Conservation (phyloP, 2,113 vertebrate genomes). For the Zapus hudsonius region DNA sequence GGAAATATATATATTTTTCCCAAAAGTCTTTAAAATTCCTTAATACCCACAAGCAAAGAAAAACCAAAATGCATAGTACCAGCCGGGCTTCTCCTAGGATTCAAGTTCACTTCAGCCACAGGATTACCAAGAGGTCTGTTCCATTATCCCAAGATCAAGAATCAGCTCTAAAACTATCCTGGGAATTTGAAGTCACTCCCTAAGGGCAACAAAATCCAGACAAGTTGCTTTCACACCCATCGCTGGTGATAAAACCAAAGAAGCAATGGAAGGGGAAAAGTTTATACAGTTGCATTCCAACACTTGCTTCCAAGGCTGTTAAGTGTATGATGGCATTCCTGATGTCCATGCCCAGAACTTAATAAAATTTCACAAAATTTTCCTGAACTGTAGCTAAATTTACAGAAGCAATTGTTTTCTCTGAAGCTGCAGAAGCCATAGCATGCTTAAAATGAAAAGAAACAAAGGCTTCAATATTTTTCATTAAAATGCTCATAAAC, state of each 20-base stretch:
- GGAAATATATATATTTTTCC: neutral
- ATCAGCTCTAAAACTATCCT: constrained; percentile 65
- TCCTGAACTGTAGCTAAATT: constrained; percentile 53
- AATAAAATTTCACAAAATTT: constrained; percentile 61
- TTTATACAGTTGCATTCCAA: constrained; percentile 71
- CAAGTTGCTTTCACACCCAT: constrained; percentile 54
- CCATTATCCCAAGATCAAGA: constrained; percentile 51
- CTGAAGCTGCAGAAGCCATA: neutral
- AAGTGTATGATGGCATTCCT: constrained; percentile 64
- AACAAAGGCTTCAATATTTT: neutral
- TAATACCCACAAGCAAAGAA: constrained; percentile 11
- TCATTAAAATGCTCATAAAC: constrained; percentile 47
- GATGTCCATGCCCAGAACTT: constrained; percentile 51
- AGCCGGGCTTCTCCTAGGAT: neutral
- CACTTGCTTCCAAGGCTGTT: constrained; percentile 60
- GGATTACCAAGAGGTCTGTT: constrained; percentile 32
- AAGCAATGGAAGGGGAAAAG: constrained; percentile 44
- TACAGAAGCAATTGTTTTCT: constrained; percentile 46
- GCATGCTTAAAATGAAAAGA: constrained; percentile 47
- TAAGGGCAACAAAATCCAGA: constrained; percentile 67
- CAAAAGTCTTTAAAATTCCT: constrained; percentile 7
- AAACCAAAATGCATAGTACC: neutral
- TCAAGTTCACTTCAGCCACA: neutral
- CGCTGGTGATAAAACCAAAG: constrained; percentile 67
- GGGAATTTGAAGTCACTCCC: constrained; percentile 70